Conservation (phyloP, 2,113 vertebrate species). For the Silurus glanis region DNA sequence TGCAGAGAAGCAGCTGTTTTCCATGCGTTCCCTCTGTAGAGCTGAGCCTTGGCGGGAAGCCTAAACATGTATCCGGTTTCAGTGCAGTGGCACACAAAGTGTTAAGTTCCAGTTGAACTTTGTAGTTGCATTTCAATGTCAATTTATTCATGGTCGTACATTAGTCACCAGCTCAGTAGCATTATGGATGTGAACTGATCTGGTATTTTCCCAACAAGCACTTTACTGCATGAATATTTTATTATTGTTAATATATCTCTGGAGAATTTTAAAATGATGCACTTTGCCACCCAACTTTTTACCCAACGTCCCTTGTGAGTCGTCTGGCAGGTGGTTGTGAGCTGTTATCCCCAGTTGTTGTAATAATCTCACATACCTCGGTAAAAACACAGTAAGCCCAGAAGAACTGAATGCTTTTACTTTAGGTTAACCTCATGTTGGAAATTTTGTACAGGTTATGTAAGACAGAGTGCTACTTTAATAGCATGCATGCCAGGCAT, state of each 20-base stretch:
- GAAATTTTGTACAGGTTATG: constrained; percentile 19
- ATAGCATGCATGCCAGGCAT: not conserved
- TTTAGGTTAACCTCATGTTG: constrained; percentile 41
- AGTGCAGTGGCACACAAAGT: not conserved
- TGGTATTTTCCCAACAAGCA: not conserved
- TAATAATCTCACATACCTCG: constrained; percentile 1
- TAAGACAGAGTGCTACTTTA: constrained; percentile 2
- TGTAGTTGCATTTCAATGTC: constrained; percentile 30
- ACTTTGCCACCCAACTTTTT: not conserved
- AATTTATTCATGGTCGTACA: not conserved
- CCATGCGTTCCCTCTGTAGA: constrained; percentile 17
- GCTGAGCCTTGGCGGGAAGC: constrained; percentile 14
- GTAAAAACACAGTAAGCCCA: constrained; percentile 20
- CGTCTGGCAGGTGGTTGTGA: not conserved
- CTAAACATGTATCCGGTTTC: constrained; percentile 23
- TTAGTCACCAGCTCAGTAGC: not conserved
- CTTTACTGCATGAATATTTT: not conserved
- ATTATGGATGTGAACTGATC: not conserved
- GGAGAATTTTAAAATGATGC: not conserved
- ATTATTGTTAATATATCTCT: not conserved
- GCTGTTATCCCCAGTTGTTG: not conserved
- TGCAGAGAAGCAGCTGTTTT: constrained; percentile 37
- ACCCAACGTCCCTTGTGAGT: not conserved
- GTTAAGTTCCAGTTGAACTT: constrained; percentile 28
- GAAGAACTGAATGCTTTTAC: constrained; percentile 12